A percentile compares a stretch with the other conserved stretches of the same genome.
Evolutionary conservation across 2,113 vertebrate genomes (phyloP).

Genomic region (Ochotona curzoniae): DNA sequence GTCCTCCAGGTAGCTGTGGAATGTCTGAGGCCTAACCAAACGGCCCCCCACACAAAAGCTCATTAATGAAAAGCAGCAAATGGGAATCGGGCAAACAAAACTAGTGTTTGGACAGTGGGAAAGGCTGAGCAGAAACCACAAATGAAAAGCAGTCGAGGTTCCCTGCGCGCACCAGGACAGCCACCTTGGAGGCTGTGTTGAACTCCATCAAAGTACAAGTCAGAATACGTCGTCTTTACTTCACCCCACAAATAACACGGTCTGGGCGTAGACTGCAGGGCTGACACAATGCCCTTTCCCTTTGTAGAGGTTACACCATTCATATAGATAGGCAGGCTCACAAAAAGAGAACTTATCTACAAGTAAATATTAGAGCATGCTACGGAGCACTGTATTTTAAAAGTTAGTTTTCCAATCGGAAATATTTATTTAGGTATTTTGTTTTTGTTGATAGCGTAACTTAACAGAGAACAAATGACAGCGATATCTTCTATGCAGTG

Average conservation of each 20-base stretch:
- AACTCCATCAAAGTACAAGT: neutral
- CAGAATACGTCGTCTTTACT: neutral
- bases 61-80: neutral
- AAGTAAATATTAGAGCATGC: neutral
- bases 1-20: slow-evolving; percentile 96
- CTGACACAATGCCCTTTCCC: neutral
- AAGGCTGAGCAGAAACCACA: neutral
- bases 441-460: too few species aligned
- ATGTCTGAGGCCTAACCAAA: slow-evolving; percentile 90
- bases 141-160: neutral
- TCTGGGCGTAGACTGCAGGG: neutral
- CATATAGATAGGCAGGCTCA: neutral
- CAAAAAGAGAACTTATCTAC: neutral
- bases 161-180: too few species aligned
- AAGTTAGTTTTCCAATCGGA: neutral
- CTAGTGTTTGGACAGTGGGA: neutral
- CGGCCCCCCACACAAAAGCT: slow-evolving; percentile 45
- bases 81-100: neutral
- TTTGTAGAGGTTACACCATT: neutral
- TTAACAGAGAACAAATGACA: too few species aligned
- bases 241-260: neutral
- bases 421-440: too few species aligned
- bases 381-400: neutral
- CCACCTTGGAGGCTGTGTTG: too few species aligned
- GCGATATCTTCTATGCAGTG: too few species aligned